A percentile compares a stretch with the other conserved stretches of the same genome.
Evolutionary conservation across 2,113 vertebrate species (phyloP).

Genomic region (Agelaius phoeniceus): DNA sequence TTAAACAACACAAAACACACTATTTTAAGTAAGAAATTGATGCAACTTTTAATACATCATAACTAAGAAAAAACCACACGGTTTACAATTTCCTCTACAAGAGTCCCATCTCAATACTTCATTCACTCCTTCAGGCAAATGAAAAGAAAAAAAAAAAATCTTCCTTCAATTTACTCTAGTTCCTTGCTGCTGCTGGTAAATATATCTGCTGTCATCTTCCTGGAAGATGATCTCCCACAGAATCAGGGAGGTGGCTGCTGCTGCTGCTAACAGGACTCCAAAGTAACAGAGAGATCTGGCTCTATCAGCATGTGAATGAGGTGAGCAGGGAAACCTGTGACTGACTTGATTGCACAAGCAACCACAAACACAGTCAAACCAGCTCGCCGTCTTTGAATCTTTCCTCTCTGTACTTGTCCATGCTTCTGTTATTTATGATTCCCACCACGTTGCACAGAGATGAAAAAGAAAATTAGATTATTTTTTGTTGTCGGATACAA

Average conservation of each 20-base stretch:
- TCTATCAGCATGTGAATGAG: neutral
- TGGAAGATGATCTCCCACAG: neutral
- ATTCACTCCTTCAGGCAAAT: neutral
- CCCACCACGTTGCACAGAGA: neutral
- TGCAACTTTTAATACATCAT: neutral
- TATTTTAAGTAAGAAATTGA: neutral
- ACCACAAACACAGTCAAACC: neutral
- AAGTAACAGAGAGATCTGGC: neutral
- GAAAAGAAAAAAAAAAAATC: neutral
- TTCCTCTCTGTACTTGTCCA: neutral
- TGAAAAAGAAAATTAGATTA: neutral
- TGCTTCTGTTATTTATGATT: neutral
- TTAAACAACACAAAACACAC: neutral
- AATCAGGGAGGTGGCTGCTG: conserved; percentile 6
- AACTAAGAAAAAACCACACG: neutral
- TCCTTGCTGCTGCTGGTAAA: neutral
- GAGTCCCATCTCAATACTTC: neutral
- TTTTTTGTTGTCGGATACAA: neutral
- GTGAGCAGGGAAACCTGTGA: neutral
- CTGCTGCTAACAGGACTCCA: neutral
- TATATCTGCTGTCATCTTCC: neutral
- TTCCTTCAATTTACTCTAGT: neutral
- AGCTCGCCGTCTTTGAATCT: neutral
- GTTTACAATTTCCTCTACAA: neutral
- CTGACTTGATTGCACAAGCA: neutral